Evolutionary conservation across 2,797 vertebrate species (phyloP).

Genomic region (Enteromius viviparus): DNA sequence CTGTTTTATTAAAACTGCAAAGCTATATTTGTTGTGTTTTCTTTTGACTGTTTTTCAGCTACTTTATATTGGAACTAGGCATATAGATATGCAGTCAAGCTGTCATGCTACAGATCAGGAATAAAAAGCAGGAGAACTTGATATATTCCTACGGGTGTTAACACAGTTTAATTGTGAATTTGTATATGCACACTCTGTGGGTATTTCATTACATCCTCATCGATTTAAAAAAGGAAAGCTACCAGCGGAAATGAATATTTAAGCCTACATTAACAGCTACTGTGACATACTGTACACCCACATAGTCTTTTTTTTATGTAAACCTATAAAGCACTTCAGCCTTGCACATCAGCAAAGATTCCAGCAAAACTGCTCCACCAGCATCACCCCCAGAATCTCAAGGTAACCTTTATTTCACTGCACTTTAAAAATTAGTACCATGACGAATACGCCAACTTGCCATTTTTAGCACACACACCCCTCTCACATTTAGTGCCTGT

Average conservation of each 20-base stretch:
- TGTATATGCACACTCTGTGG: not conserved
- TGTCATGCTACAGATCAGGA: not conserved
- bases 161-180: not conserved
- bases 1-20: not conserved
- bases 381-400: constrained; percentile 6
- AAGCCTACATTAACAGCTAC: not conserved
- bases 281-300: not conserved
- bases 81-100: not conserved
- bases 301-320: not conserved
- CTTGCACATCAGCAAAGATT: constrained; percentile 17
- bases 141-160: not conserved
- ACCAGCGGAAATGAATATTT: not conserved
- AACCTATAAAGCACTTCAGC: not conserved
- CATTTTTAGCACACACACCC: constrained; percentile 37
- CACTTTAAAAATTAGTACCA: not conserved
- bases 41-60: not conserved
- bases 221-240: not conserved
- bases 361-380: not conserved
- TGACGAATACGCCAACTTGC: not conserved
- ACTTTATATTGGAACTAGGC: not conserved
- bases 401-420: not conserved
- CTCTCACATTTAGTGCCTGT: constrained; percentile 19
- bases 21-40: not conserved
- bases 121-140: not conserved
- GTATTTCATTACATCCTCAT: not conserved